phyloP scores from a whole-genome alignment of 2,113 vertebrate genomes.

The Ageneiosus marmoratus region DNA sequence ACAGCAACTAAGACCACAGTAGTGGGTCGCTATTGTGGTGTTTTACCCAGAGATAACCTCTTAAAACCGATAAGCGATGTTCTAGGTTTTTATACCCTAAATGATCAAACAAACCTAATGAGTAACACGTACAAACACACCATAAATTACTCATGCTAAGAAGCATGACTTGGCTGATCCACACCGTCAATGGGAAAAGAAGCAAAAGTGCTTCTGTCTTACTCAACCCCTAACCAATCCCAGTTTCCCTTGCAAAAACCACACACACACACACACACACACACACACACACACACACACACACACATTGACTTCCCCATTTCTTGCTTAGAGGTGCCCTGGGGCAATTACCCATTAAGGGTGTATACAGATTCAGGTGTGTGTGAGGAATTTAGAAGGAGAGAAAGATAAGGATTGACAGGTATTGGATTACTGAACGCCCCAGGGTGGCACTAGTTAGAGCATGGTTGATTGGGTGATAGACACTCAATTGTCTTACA shows the following conservation, averaged over 20 bases:
- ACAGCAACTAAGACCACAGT: no score
- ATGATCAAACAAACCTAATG: not conserved
- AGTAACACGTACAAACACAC: not conserved
- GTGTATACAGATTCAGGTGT: slow-evolving; percentile 52
- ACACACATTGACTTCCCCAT: slow-evolving; percentile 23
- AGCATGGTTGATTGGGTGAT: slow-evolving; percentile 38
- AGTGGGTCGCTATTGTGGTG: not conserved
- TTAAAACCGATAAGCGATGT: not conserved
- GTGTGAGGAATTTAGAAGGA: slow-evolving; percentile 43
- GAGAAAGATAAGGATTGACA: slow-evolving; percentile 45
- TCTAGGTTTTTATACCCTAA: not conserved
- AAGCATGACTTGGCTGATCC: not conserved
- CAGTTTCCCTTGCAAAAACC: not conserved
- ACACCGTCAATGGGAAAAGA: slow-evolving; percentile 15
- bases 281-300: slow-evolving; percentile 32
- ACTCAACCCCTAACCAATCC: slow-evolving; percentile 16
- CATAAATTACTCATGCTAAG: slow-evolving; percentile 4
- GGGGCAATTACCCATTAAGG: slow-evolving; percentile 51
- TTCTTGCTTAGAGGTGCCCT: slow-evolving; percentile 49
- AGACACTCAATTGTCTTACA: slow-evolving; percentile 37
- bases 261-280: slow-evolving; percentile 25
- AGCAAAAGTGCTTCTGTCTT: slow-evolving; percentile 28
- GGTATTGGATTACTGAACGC: slow-evolving; percentile 50
- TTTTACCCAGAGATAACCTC: not conserved
- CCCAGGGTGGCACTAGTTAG: slow-evolving; percentile 41